Conservation (phyloP, 2,113 vertebrate species). For the Pavo muticus region DNA sequence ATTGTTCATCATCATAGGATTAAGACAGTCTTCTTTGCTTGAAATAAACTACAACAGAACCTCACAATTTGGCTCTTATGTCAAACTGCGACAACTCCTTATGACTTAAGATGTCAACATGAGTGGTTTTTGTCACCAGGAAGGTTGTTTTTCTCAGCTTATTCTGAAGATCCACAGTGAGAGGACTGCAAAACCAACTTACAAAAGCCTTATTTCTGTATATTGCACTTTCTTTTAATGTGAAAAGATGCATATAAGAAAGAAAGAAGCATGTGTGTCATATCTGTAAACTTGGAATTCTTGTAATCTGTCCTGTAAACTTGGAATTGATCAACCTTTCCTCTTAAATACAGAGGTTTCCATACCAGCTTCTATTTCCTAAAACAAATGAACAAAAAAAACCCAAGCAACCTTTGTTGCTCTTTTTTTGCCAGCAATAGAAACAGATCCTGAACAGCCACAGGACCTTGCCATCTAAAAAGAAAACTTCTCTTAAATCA, state of each 20-base stretch:
- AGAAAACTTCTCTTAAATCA: neutral
- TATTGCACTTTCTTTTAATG: neutral
- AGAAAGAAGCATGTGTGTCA: neutral
- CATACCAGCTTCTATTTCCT: neutral
- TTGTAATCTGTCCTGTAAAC: neutral
- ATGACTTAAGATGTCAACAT: neutral
- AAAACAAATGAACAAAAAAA: neutral
- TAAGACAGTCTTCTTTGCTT: neutral
- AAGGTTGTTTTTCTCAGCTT: neutral
- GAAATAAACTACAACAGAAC: neutral
- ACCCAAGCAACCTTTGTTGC: no score
- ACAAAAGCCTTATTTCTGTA: neutral
- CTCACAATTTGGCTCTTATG: neutral
- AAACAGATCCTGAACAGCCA: neutral
- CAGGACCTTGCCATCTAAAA: neutral
- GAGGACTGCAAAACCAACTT: neutral
- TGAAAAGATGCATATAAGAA: neutral
- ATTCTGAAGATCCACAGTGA: neutral
- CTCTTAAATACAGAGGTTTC: neutral
- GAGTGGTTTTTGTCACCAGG: neutral
- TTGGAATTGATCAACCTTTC: neutral
- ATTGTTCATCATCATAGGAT: neutral
- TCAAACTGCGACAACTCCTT: neutral
- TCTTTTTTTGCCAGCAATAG: neutral
- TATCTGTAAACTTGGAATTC: neutral